phyloP scores from a whole-genome alignment of 2,888 invertebrate genomes.

The Aphidius colemani region DNA sequence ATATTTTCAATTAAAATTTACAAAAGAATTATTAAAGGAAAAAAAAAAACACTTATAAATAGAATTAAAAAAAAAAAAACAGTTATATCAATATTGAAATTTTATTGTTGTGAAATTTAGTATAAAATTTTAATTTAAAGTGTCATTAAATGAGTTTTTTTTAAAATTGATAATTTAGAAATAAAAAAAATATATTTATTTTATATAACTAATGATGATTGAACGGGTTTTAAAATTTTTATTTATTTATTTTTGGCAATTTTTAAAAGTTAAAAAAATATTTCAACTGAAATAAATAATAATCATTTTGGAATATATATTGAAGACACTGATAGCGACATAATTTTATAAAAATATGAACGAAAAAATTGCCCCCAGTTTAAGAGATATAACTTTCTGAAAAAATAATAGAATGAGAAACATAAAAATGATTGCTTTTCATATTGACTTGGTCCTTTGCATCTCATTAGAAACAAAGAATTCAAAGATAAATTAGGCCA shows the following conservation, averaged over 20 bases:
- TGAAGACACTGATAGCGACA: not conserved
- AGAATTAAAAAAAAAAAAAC: slow-evolving; percentile 8
- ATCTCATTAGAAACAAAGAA: slow-evolving; percentile 4
- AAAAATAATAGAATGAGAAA: not conserved
- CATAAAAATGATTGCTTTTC: slow-evolving; percentile 29
- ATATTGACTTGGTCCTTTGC: too few relatives aligned
- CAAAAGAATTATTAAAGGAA: not conserved
- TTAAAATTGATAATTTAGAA: not conserved
- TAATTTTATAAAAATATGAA: not conserved
- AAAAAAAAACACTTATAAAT: not conserved
- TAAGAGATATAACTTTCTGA: not conserved
- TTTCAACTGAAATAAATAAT: too few relatives aligned
- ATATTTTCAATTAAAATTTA: not conserved
- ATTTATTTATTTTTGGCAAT: too few relatives aligned
- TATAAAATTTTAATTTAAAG: not conserved
- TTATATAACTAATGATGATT: too few relatives aligned
- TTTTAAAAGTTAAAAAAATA: too few relatives aligned
- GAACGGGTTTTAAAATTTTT: too few relatives aligned
- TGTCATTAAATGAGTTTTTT: too few relatives aligned
- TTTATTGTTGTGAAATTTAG: not conserved
- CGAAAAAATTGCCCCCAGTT: slow-evolving; percentile 1
- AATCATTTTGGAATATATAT: too few relatives aligned
- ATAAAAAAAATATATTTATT: slow-evolving; percentile 6
- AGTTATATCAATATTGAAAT: not conserved
- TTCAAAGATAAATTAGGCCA: too few relatives aligned